phyloP scores from a whole-genome alignment of 2,113 vertebrate genomes.

The Cololabis saira region DNA sequence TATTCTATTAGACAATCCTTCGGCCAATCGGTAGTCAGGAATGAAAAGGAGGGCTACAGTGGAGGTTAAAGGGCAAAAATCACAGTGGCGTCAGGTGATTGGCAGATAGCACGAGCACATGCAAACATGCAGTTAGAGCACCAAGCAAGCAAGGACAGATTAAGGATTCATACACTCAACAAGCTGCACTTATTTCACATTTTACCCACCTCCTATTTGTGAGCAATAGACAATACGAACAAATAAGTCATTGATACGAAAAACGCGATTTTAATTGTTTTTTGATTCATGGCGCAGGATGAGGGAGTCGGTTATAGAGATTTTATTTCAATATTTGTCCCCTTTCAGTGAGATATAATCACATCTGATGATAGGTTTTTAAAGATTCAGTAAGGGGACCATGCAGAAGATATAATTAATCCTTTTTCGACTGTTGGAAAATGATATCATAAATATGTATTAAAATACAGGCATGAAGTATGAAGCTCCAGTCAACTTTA shows the following conservation, averaged over 20 bases:
- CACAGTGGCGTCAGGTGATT: conserved; percentile 93
- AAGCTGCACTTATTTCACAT: conserved; percentile 6
- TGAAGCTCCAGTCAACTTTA: conserved; percentile 38
- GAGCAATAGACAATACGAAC: conserved; percentile 9
- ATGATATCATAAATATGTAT: conserved; percentile 71
- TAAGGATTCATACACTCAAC: conserved; percentile 30
- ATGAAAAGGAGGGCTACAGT: conserved; percentile 99
- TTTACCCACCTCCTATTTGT: conserved; percentile 14
- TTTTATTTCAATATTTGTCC: conserved; percentile 35
- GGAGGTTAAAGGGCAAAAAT: conserved; percentile 98
- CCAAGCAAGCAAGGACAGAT: conserved; percentile 74
- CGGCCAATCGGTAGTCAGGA: conserved; percentile 99
- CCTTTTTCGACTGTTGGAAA: conserved; percentile 45
- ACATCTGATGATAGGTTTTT: conserved; percentile 29
- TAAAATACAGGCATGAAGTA: conserved; percentile 33
- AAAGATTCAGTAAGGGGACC: conserved; percentile 29
- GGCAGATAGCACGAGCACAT: conserved; percentile 95
- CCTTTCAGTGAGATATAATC: conserved; percentile 31
- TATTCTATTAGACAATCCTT: conserved; percentile 99
- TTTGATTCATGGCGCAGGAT: conserved; percentile 1
- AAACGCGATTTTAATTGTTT: conserved; percentile 6
- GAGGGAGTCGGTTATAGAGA: conserved; percentile 9
- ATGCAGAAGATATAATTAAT: conserved; percentile 53
- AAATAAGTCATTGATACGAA: not conserved
- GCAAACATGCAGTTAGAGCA: conserved; percentile 95